These are phyloP conservation scores for Pitta sordida DNA, from an alignment of 2,113 vertebrate genomes.

Conservation along the genomic window DNA sequence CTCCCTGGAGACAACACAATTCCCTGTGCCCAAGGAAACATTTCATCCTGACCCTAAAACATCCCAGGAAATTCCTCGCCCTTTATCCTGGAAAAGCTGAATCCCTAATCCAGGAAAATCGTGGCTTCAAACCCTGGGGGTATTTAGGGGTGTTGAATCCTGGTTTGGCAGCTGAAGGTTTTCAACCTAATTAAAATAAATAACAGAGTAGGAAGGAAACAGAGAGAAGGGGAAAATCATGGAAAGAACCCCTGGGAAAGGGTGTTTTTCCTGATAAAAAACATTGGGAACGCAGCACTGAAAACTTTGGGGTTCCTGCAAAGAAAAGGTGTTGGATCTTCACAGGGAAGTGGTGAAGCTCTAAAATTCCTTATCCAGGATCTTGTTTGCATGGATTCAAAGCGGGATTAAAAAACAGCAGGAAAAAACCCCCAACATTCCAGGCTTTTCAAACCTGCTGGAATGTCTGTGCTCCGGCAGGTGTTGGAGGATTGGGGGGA, in stretches of 20 bases:
- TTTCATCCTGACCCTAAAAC: not conserved
- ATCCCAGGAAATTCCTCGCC: not conserved
- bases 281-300: too few relatives aligned
- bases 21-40: not conserved
- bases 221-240: not conserved
- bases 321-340: not conserved
- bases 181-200: not conserved
- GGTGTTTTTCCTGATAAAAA: not conserved
- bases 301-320: fast-evolving
- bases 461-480: not conserved
- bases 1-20: not conserved
- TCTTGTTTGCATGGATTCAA: not conserved
- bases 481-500: not conserved
- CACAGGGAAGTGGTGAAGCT: not conserved
- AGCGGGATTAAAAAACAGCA: not conserved
- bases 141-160: not conserved
- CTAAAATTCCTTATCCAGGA: not conserved
- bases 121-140: not conserved
- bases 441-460: not conserved
- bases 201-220: not conserved
- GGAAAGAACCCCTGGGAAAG: fast-evolving
- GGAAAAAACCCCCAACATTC: not conserved
- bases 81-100: not conserved
- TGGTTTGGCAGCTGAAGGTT: not conserved
- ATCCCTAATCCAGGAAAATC: not conserved